phyloP scores from a whole-genome alignment of 1,140 invertebrate genomes.

The Steinernema feltiae region DNA sequence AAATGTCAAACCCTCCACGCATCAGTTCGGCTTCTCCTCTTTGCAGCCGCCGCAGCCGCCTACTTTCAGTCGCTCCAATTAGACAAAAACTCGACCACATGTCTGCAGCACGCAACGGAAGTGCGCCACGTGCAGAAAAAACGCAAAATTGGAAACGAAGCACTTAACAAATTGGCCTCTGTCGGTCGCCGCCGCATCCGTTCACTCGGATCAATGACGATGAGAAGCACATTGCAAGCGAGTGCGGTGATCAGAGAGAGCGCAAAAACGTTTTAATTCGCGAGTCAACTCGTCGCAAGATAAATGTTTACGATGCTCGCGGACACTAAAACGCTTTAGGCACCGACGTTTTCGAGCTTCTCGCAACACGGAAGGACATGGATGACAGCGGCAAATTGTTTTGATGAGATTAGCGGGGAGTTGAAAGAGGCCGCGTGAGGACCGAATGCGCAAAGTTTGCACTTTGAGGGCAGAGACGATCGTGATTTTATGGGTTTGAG shows the following conservation, averaged over 20 bases:
- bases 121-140: no score
- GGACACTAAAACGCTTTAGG: background rate
- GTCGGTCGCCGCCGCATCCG: no score
- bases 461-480: background rate
- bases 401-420: background rate
- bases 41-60: background rate
- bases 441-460: background rate
- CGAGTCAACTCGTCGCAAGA: background rate
- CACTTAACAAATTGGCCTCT: background rate
- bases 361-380: no score
- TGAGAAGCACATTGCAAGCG: no score
- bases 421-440: background rate
- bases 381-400: no score
- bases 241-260: no score
- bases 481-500: no score
- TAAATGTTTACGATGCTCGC: background rate
- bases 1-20: background rate
- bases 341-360: background rate
- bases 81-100: slow-evolving; percentile 9
- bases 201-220: no score
- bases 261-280: background rate
- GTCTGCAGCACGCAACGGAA: slow-evolving; percentile 2
- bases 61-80: background rate
- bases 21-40: background rate
- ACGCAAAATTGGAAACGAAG: background rate